A percentile compares a stretch with the other conserved stretches of the same genome.
phyloP scores from a whole-genome alignment of 2,888 invertebrate genomes.

The Ethmia dodecea region DNA sequence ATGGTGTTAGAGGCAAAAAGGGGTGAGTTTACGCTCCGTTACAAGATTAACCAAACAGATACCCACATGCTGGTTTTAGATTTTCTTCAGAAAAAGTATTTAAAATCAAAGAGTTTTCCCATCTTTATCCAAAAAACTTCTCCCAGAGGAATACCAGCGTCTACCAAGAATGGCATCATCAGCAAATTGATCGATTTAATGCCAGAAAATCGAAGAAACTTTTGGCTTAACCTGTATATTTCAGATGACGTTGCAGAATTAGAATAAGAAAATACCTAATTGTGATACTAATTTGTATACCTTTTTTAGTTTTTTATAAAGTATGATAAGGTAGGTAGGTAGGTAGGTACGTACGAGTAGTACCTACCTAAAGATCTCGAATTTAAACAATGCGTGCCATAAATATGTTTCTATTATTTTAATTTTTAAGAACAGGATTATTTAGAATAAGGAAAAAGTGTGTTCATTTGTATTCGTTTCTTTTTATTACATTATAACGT shows the following conservation, averaged over 20 bases:
- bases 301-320: no score
- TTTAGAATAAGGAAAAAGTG: no score
- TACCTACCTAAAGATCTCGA: no score
- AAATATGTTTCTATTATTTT: no score
- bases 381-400: no score
- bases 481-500: no score
- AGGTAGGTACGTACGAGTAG: no score
- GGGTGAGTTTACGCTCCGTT: slow-evolving; percentile 2
- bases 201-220: slow-evolving; percentile 4
- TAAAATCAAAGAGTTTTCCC: neutral
- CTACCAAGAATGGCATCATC: slow-evolving; percentile 2
- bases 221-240: slow-evolving; percentile 1
- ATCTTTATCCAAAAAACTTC: slow-evolving; percentile 1
- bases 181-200: slow-evolving; percentile 6
- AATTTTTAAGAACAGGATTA: no score
- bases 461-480: no score
- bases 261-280: neutral
- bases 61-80: neutral
- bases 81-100: neutral
- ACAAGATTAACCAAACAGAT: neutral
- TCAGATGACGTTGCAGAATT: neutral
- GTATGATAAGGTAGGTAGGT: no score
- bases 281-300: no score
- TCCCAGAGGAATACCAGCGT: slow-evolving; percentile 1
- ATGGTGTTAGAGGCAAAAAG: slow-evolving; percentile 4